Conservation (phyloP, 2,797 vertebrate genomes). For the Gorsachius magnificus region DNA sequence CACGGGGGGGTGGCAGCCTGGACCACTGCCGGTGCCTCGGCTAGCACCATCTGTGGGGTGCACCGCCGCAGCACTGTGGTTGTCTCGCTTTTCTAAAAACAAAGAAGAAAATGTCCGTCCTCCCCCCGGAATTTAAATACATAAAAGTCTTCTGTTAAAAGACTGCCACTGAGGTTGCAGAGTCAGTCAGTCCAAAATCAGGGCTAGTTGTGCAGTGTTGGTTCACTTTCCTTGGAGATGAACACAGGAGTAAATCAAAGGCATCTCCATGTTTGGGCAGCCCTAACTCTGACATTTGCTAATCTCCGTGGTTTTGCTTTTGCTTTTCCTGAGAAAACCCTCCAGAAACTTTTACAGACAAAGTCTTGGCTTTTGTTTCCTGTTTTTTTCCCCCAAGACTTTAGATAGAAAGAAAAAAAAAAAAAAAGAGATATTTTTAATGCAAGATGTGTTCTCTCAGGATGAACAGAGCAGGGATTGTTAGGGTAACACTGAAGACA, state of each 20-base stretch:
- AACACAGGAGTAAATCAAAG: neutral
- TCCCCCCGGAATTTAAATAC: neutral
- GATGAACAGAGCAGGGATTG: slow-evolving; percentile 25
- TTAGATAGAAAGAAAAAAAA: neutral
- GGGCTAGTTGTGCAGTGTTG: neutral
- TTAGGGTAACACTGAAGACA: neutral
- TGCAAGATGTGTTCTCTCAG: neutral
- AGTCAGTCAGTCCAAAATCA: neutral
- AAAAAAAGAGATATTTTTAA: neutral
- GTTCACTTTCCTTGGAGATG: neutral
- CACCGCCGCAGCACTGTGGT: accelerated
- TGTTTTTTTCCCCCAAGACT: neutral
- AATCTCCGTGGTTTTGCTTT: neutral
- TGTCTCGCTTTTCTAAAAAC: neutral
- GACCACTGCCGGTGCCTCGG: neutral
- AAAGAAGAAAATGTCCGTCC: neutral
- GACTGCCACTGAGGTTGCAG: neutral
- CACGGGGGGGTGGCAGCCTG: neutral
- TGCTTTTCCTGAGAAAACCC: slow-evolving; percentile 16
- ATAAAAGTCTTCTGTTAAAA: neutral
- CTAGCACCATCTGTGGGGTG: neutral
- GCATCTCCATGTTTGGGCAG: neutral
- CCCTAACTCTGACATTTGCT: neutral
- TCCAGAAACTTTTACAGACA: neutral
- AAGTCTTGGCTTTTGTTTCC: neutral